A percentile compares a stretch with the other conserved stretches of the same genome.
Evolutionary conservation across 2,888 invertebrate genomes (phyloP).

Genomic region (Agonopterix subpropinquella): DNA sequence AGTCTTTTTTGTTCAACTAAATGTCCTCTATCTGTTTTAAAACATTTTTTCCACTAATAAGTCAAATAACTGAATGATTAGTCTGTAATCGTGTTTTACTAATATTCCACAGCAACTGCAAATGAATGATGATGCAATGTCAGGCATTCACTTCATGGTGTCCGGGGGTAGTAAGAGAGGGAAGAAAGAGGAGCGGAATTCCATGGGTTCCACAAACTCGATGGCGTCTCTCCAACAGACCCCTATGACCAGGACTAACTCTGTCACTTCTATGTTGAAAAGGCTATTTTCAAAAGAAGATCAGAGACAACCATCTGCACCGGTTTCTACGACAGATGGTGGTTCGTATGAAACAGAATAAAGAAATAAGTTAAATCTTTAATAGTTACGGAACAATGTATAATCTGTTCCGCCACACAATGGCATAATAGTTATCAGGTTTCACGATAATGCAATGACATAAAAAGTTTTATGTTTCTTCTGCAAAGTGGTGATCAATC

Average conservation of each 20-base stretch:
- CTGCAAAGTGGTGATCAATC: neutral
- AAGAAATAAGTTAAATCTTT: neutral
- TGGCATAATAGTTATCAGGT: neutral
- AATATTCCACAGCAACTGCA: constrained; percentile 53
- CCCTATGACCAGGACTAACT: constrained; percentile 82
- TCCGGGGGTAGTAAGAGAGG: constrained; percentile 69
- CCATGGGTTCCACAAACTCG: constrained; percentile 66
- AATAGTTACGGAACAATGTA: neutral
- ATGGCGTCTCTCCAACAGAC: constrained; percentile 79
- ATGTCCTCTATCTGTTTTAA: no score
- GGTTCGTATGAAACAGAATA: constrained; percentile 23
- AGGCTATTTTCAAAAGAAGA: constrained; percentile 87
- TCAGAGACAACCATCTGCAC: constrained; percentile 38
- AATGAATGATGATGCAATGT: constrained; percentile 81
- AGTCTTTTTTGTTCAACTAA: no score
- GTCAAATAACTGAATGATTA: no score
- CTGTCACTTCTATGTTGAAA: constrained; percentile 86
- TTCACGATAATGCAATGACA: neutral
- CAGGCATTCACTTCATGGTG: constrained; percentile 84
- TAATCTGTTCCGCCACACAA: neutral
- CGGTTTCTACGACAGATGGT: constrained; percentile 60
- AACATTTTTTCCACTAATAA: no score
- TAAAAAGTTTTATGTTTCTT: neutral
- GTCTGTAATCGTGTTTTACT: no score
- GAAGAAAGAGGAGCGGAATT: constrained; percentile 58